Conservation (phyloP, 2,113 vertebrate species). For the Macquaria australasica region DNA sequence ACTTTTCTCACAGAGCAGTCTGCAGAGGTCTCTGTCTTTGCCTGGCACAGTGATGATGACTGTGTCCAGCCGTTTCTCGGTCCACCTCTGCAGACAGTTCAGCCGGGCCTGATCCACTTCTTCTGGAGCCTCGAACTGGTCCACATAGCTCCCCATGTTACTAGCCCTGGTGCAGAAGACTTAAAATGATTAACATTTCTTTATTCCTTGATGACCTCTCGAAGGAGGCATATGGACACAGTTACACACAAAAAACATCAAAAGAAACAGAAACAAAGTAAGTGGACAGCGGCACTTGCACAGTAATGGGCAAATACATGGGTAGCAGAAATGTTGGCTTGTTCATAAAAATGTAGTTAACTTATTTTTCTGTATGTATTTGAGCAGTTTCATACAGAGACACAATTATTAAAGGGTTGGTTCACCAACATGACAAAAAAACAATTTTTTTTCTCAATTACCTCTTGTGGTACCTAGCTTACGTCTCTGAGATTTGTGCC, state of each 20-base stretch:
- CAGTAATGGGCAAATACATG: not conserved
- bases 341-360: not conserved
- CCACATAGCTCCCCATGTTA: conserved; percentile 36
- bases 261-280: not conserved
- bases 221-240: not conserved
- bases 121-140: conserved; percentile 64
- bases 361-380: not conserved
- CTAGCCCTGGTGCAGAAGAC: conserved; percentile 33
- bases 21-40: conserved; percentile 78
- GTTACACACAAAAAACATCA: not conserved
- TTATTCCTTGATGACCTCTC: not conserved
- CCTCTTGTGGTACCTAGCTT: not conserved
- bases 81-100: conserved; percentile 80
- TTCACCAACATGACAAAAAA: not conserved
- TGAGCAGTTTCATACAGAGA: not conserved
- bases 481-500: not conserved
- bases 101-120: conserved; percentile 75
- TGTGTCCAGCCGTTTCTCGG: conserved; percentile 72
- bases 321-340: not conserved
- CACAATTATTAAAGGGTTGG: not conserved
- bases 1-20: conserved; percentile 79
- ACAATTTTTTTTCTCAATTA: not conserved
- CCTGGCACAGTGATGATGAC: conserved; percentile 72
- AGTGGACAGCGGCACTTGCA: not conserved
- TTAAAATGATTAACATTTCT: not conserved